A percentile compares a stretch with the other conserved stretches of the same genome.
phyloP scores from a whole-genome alignment of 1,140 invertebrate species.

The Trichoplusia ni region DNA sequence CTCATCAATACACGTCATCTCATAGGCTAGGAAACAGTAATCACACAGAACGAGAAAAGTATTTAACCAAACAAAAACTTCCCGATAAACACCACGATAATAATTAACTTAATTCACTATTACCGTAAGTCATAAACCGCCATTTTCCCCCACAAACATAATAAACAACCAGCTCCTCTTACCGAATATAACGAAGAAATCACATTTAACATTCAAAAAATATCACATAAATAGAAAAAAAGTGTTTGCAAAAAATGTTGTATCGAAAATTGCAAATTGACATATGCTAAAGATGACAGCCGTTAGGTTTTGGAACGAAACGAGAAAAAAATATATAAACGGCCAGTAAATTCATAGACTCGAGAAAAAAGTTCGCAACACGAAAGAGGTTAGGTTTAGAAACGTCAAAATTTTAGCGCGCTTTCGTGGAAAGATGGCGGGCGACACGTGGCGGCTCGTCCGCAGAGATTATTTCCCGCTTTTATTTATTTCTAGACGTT shows the following conservation, averaged over 20 bases:
- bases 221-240: constrained; percentile 24
- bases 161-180: constrained; percentile 27
- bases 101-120: no score
- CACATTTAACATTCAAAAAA: constrained; percentile 32
- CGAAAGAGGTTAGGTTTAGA: constrained; percentile 6
- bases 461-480: constrained; percentile 45
- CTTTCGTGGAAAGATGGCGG: constrained; percentile 49
- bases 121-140: no score
- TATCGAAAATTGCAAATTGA: constrained; percentile 28
- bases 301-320: constrained; percentile 21
- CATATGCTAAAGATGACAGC: constrained; percentile 20
- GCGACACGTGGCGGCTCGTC: constrained; percentile 48
- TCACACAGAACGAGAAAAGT: no score
- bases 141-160: constrained; percentile 9
- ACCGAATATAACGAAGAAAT: constrained; percentile 19
- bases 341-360: constrained; percentile 19
- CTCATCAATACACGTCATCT: no score
- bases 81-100: not conserved
- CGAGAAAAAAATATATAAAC: not conserved
- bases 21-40: no score
- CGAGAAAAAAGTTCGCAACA: not conserved
- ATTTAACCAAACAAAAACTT: no score
- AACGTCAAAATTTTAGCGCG: constrained; percentile 32
- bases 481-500: constrained; percentile 64
- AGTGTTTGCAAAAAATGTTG: constrained; percentile 21